A percentile compares a stretch with the other conserved stretches of the same genome.
phyloP scores from a whole-genome alignment of 2,113 vertebrate genomes.

The Bubalus kerabau region DNA sequence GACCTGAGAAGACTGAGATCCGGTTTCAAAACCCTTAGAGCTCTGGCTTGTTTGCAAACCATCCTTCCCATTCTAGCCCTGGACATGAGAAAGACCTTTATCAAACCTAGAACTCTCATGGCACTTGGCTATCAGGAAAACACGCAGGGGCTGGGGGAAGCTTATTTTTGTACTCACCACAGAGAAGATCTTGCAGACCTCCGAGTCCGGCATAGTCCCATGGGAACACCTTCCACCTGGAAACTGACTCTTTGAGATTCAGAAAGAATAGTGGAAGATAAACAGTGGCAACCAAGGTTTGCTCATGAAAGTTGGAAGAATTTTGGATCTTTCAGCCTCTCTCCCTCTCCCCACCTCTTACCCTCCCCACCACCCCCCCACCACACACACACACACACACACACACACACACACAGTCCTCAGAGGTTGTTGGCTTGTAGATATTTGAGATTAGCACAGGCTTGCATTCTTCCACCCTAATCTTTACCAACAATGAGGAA shows the following conservation, averaged over 20 bases:
- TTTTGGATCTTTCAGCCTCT: neutral
- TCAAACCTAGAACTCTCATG: neutral
- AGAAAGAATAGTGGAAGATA: neutral
- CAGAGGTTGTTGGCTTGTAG: neutral
- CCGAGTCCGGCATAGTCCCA: neutral
- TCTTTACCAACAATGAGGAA: slow-evolving; percentile 42
- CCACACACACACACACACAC: no score
- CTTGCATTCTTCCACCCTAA: slow-evolving; percentile 31
- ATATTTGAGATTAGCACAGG: neutral
- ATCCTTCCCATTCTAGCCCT: neutral
- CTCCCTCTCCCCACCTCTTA: no score
- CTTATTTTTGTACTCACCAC: neutral
- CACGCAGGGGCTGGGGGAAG: rapidly evolving
- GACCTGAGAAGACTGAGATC: neutral
- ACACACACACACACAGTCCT: neutral
- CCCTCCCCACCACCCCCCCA: rapidly evolving
- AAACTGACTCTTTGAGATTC: neutral
- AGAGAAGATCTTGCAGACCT: neutral
- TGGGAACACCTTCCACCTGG: neutral
- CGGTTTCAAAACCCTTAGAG: neutral
- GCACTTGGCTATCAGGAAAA: neutral
- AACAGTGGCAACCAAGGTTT: neutral
- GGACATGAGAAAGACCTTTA: neutral
- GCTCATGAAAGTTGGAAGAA: neutral
- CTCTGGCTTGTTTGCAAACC: neutral